phyloP scores from a whole-genome alignment of 2,888 invertebrate species.

The Nymphalis polychloros region DNA sequence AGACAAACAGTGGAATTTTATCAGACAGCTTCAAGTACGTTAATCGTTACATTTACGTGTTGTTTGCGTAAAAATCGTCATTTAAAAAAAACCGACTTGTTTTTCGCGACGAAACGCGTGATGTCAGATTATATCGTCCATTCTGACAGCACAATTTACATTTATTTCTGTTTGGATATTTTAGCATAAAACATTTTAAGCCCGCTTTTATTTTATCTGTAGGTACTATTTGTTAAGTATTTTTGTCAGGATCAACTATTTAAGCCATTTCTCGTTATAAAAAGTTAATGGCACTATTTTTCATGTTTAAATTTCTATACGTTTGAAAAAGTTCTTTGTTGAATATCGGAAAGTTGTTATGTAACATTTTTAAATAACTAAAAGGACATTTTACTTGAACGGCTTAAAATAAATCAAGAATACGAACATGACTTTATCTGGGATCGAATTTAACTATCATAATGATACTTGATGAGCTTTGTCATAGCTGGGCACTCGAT shows the following conservation, averaged over 20 bases:
- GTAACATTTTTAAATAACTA: no score
- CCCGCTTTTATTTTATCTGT: conserved; percentile 3
- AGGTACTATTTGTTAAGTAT: conserved; percentile 9
- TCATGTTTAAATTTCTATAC: no score
- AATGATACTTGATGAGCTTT: no score
- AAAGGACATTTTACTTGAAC: no score
- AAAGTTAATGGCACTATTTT: no score
- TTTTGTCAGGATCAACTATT: not conserved
- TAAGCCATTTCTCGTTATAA: not conserved
- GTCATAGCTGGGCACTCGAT: no score
- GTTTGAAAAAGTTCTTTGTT: no score
- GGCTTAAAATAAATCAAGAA: no score
- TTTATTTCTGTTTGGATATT: conserved; percentile 22
- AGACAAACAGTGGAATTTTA: not conserved
- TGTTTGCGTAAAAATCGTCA: conserved; percentile 4
- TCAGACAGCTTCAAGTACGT: not conserved
- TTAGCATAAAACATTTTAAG: conserved; percentile 6
- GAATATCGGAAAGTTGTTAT: no score
- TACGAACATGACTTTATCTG: no score
- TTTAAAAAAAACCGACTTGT: not conserved
- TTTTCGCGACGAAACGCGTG: conserved; percentile 9
- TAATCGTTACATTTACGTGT: conserved; percentile 8
- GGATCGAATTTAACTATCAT: no score
- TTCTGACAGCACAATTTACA: conserved; percentile 26
- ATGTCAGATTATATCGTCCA: conserved; percentile 26